Conservation (phyloP, 2,888 invertebrate genomes). For the Parnassius smintheus region DNA sequence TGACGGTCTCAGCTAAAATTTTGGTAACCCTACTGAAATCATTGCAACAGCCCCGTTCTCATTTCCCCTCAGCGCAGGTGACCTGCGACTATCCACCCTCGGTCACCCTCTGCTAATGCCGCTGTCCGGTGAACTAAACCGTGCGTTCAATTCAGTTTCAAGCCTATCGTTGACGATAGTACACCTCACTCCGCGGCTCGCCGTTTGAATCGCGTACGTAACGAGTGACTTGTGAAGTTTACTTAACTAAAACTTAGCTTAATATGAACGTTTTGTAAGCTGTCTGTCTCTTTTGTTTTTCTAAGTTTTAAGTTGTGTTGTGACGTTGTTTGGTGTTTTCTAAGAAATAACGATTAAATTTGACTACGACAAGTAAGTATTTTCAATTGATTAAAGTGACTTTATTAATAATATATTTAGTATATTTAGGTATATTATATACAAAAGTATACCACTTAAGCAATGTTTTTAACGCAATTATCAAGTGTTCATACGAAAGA, state of each 20-base stretch:
- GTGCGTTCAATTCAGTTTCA: slow-evolving; percentile 13
- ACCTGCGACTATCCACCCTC: slow-evolving; percentile 24
- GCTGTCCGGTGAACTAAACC: slow-evolving; percentile 13
- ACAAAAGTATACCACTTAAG: no score
- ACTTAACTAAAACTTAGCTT: neutral
- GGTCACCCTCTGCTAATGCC: slow-evolving; percentile 22
- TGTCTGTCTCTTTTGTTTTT: neutral
- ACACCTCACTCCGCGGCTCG: neutral
- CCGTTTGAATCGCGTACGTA: neutral
- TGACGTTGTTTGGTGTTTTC: neutral
- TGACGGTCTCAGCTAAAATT: neutral
- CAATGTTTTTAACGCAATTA: no score
- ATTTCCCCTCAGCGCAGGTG: slow-evolving; percentile 18
- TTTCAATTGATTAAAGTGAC: no score
- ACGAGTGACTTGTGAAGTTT: slow-evolving; percentile 9
- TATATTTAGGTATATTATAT: no score
- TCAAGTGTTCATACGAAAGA: no score
- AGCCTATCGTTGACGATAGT: slow-evolving; percentile 7
- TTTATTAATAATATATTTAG: no score
- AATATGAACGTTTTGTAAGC: neutral
- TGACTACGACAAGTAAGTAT: neutral
- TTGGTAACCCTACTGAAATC: slow-evolving; percentile 9
- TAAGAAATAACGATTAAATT: neutral
- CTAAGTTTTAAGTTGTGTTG: slow-evolving; percentile 6
- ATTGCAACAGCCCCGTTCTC: slow-evolving; percentile 3